Evolutionary conservation across 2,888 invertebrate genomes (phyloP), one percentile per base, ranked within the genome.

Genomic region (Hyalella azteca): DNA sequence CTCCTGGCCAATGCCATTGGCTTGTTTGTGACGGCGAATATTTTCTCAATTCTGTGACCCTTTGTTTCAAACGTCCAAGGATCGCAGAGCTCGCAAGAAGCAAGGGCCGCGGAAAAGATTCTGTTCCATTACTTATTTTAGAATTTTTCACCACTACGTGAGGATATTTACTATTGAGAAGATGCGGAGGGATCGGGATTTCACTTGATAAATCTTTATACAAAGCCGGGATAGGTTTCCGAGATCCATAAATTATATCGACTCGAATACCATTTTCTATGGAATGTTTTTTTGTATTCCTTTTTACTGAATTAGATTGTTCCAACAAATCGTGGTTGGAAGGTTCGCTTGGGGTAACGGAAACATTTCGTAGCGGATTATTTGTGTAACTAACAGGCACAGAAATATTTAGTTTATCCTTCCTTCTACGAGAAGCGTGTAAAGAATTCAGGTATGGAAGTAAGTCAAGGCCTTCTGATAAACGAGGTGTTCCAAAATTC

Each of bases 391-490:
- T 66, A n/a, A 66, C 19, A 7, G 66, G 66, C n/a, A 66, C 19
- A 4, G 66, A 32, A 19, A 66, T 39, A 22, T 36, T 66, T 22
- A 66, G 36, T 66, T 66, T 66, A 36, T 32, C 29, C 19, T 36
- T 66, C 19, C 36, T n/a, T 36, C 36, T 36, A n/a, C 29, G 32
- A n/a, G 11, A 36, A 9, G 36, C 3, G 36, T 66, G 66, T 36
- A 66, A 36, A 66, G 36, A 22, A 66, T 66, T 66, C 19, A 66
- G 36, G 19, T 66, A 66, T 1, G 66, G 66, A 11, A 66, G 19
- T 36, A 66, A 66, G 39, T 66, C 66, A 15, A 66, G 36, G 22
- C 66, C 66, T 66, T 66, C 36, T 36, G 66, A 66, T n/a, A 66
- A 36, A 66, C 19, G 32, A 66, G 66, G 66, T n/a, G 66, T 36